Base-by-base conservation (phyloP, 2,888 invertebrate species). In the Limnephilus lunatus region DNA sequence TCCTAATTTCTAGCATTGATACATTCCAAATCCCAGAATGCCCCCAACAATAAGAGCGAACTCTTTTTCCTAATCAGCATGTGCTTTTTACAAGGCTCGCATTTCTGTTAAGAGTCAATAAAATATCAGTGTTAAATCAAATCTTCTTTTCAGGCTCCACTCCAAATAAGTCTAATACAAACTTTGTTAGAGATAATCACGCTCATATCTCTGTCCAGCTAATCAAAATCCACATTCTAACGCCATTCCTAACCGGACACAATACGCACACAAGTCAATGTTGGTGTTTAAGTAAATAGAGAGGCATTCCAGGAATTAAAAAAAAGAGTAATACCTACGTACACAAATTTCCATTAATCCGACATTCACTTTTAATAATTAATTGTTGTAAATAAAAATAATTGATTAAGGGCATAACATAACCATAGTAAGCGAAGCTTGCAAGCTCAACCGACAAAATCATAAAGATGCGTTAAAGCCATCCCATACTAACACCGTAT, bases 361-460 rank as follows among this genome's bases (percentile, higher is more conserved):
- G 11, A 87, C 48, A 87, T 87, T 14, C 87, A 80, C 81, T 12
- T 35, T 35, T 87, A 31, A 87, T 87, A 32, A 86, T n/a, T 86
- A 25, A 90, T 90, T 81, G 81, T 81, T 82, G 44, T 90, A 90
- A 90, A 85, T 85, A 31, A 83, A 83, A 83, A 85, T 53, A 32
- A 90, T 53, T 25, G 35, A 90, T 35, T 32, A 85, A 90, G 85
- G 15, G 68, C 39, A 5, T 90, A 90, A 90, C 25, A 90, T 90
- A 90, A 82, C 68, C 32, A 68, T 90, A 90, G 85, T 82, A 90
- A 90, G 85, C 85, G 19, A 90, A 85, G 90, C 85, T 39, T 53
- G 90, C 48, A 90, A 82, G 90, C 90, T 89, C 80, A 35, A 80
- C 81, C 35, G 35, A 89, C 80, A 68, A 89, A 81, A 80, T 32